Evolutionary conservation across 1,140 invertebrate species (phyloP), one percentile per base, ranked within the genome.

Genomic region (Listronotus bonariensis): DNA sequence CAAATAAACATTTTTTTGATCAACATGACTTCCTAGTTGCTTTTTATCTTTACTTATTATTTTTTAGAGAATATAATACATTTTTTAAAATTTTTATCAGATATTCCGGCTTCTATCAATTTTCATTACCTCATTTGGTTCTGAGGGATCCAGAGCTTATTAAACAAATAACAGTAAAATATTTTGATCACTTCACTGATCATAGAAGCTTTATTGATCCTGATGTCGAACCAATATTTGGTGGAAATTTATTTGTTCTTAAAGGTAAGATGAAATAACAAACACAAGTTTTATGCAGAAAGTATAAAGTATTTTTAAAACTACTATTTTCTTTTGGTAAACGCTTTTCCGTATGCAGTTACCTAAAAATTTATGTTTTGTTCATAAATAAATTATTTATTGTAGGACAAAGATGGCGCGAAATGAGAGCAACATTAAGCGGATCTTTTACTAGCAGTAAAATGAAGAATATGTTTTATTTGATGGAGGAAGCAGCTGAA

Each of bases 371-470:
- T 26, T 3, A 3, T 26, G 10, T 40, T 3, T 12, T 12, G 10
- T 1, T 12, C n/a, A 40, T 40, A 12, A n/a, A 7, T 14, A 45
- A 15, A 14, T 14, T 14, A 17, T 45, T 14, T 1, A 7, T 45
- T 15, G 3, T 14, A 68, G 77, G 74, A 7, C 63, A 80, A 45
- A 69, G 74, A 45, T 82, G 80, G 80, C 72, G 73, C 42, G 70
- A 76, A 41, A 68, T 80, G 48, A 68, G 80, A 55, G 65, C 68
- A 32, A 76, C 74, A 0, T 18, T 82, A 1, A 76, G 66, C 17
- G 79, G 79, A n/a, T 68, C 78, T 7, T 81, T 80, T 57, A 81
- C 78, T 0, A 62, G 74, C 0, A 70, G 69, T 17, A 80, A 79
- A 70, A 78, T 80, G 73, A 76, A 76, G 52, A 57, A 68, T n/a